Conservation (phyloP, 2,113 vertebrate genomes). For the Sciurus niger region DNA sequence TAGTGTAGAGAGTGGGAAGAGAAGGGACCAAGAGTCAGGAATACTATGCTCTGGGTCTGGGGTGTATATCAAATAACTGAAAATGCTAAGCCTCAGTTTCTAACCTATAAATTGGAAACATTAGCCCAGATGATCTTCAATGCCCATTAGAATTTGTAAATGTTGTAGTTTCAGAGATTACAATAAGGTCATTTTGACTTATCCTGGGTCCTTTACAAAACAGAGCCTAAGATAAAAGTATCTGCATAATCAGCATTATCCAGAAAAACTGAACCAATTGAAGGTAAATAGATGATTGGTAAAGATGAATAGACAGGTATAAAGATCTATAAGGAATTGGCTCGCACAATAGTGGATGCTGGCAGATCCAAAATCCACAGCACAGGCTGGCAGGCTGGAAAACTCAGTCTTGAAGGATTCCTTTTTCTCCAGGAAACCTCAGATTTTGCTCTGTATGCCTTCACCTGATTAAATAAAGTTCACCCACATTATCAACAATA, state of each 20-base stretch:
- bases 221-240: not conserved
- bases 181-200: not conserved
- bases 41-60: not conserved
- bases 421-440: not conserved
- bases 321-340: not conserved
- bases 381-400: not conserved
- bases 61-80: not conserved
- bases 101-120: not conserved
- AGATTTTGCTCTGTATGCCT: not conserved
- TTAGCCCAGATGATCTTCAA: not conserved
- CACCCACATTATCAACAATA: not conserved
- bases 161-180: not conserved
- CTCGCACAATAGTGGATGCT: not conserved
- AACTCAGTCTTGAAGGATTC: not conserved
- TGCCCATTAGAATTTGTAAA: not conserved
- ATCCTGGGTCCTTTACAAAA: not conserved
- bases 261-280: not conserved
- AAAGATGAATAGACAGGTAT: not conserved
- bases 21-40: not conserved
- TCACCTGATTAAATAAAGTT: not conserved
- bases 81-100: not conserved
- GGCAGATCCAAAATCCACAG: not conserved
- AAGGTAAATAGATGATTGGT: not conserved
- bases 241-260: not conserved
- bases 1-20: not conserved